Conservation (phyloP, 2,888 invertebrate genomes). For the Limenitis camilla region DNA sequence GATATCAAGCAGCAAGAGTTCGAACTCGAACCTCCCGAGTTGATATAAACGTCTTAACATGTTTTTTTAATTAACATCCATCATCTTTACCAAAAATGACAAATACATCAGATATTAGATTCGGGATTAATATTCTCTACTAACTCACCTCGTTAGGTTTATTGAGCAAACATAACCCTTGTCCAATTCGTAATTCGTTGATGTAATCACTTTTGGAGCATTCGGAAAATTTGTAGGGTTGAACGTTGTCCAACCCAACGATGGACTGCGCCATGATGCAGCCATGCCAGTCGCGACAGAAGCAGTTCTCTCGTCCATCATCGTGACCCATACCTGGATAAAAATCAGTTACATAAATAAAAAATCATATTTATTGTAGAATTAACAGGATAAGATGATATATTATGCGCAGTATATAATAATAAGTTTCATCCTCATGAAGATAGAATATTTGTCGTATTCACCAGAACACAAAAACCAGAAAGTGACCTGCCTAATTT, state of each 20-base stretch:
- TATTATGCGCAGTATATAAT: too few relatives aligned
- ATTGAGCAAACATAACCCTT: constrained; percentile 93
- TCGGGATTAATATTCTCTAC: not conserved
- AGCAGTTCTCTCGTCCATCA: constrained; percentile 89
- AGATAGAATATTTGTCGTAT: too few relatives aligned
- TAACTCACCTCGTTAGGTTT: constrained; percentile 90
- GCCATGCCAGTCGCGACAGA: constrained; percentile 95
- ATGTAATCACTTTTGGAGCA: constrained; percentile 95
- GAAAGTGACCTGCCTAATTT: too few relatives aligned
- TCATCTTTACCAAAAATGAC: not conserved
- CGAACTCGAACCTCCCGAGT: too few relatives aligned
- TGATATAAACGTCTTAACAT: too few relatives aligned
- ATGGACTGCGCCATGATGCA: constrained; percentile 97
- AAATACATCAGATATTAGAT: not conserved
- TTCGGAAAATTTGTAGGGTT: constrained; percentile 97
- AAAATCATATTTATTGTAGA: too few relatives aligned
- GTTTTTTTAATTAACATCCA: too few relatives aligned
- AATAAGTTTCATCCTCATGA: too few relatives aligned
- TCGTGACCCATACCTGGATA: constrained; percentile 84
- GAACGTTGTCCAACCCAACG: constrained; percentile 91
- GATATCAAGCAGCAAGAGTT: too few relatives aligned
- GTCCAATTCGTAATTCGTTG: constrained; percentile 88
- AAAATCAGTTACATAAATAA: not conserved
- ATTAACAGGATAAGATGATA: too few relatives aligned
- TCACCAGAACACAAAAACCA: too few relatives aligned